Evolutionary conservation across 2,888 invertebrate genomes (phyloP).

Genomic region (Cenopis cana): DNA sequence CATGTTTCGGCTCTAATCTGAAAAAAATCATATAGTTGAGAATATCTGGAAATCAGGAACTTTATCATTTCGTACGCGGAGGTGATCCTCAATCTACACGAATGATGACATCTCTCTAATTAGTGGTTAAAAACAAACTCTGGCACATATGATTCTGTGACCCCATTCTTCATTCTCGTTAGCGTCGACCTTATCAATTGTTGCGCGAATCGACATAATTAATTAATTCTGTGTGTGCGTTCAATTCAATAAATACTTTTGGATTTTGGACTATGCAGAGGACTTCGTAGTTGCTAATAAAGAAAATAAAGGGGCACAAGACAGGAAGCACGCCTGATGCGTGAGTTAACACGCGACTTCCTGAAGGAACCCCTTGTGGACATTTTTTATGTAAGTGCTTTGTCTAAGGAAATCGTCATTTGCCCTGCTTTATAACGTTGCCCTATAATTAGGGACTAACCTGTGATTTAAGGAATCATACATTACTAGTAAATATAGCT

Average conservation of each 20-base stretch:
- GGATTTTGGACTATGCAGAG: constrained; percentile 2
- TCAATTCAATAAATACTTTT: constrained; percentile 20
- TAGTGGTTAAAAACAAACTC: constrained; percentile 31
- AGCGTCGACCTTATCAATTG: constrained; percentile 37
- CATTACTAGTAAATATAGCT: background rate
- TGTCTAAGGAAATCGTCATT: constrained; percentile 60
- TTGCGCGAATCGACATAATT: constrained; percentile 32
- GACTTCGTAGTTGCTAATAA: constrained; percentile 62
- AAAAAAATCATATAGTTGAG: too few species aligned
- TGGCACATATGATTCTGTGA: constrained; percentile 35
- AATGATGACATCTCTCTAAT: constrained; percentile 37
- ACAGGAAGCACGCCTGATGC: constrained; percentile 79
- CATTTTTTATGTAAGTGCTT: constrained; percentile 56
- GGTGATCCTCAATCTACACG: constrained; percentile 8
- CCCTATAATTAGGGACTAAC: constrained; percentile 35
- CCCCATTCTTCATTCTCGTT: constrained; percentile 37
- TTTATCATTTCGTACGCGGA: background rate
- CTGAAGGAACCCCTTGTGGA: constrained; percentile 68
- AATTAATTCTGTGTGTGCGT: constrained; percentile 17
- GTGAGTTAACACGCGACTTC: constrained; percentile 79
- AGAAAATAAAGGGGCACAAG: constrained; percentile 62
- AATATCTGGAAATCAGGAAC: too few species aligned
- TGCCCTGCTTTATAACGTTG: constrained; percentile 42
- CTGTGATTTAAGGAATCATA: constrained; percentile 34
- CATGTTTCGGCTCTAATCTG: too few species aligned